These are phyloP conservation scores for Phyllotreta cruciferae DNA, from an alignment of 2,888 invertebrate genomes.

Conservation along the genomic window DNA sequence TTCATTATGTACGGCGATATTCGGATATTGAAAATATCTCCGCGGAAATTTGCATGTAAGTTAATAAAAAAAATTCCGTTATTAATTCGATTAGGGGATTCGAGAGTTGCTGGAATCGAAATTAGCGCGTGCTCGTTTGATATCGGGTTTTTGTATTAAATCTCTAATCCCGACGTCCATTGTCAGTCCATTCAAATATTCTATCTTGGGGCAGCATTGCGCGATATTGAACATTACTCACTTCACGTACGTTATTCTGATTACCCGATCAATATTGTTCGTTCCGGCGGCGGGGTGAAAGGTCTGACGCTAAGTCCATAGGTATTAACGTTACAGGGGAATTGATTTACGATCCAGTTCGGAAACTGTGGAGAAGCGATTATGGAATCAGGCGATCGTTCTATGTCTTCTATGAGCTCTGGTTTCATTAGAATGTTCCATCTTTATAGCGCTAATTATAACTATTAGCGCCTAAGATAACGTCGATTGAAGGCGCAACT, in stretches of 20 bases:
- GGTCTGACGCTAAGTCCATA: constrained; percentile 24
- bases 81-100: too few species aligned
- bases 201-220: constrained; percentile 7
- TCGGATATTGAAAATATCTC: too few species aligned
- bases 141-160: constrained; percentile 1
- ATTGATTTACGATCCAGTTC: constrained; percentile 34
- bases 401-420: constrained; percentile 26
- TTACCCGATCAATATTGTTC: constrained; percentile 27
- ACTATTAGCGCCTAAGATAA: constrained; percentile 15
- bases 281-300: constrained; percentile 10
- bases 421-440: constrained; percentile 24
- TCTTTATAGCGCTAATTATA: constrained; percentile 20
- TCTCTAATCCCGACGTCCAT: constrained; percentile 9
- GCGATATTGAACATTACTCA: constrained; percentile 17
- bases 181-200: constrained; percentile 17
- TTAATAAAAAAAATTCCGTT: too few species aligned
- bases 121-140: constrained; percentile 4
- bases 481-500: constrained; percentile 17
- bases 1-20: too few species aligned
- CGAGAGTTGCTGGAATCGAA: not conserved
- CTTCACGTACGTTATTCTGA: constrained; percentile 16
- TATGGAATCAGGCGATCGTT: constrained; percentile 32
- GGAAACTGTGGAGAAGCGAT: constrained; percentile 31
- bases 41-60: too few species aligned
- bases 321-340: constrained; percentile 31